A percentile compares a stretch with the other conserved stretches of the same genome.
Evolutionary conservation across 2,888 invertebrate species (phyloP).

Genomic region (Serripes groenlandicus): DNA sequence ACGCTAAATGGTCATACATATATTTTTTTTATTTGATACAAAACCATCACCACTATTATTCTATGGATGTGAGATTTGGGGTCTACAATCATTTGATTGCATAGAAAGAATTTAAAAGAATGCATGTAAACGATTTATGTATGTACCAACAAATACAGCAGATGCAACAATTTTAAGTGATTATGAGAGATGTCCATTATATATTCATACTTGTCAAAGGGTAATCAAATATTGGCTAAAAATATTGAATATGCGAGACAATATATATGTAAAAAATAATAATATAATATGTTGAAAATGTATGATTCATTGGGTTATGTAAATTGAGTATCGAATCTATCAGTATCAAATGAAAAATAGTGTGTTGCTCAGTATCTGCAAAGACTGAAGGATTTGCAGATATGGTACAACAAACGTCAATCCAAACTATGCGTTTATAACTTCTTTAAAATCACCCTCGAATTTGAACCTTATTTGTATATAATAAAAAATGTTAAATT

Average conservation of each 20-base stretch:
- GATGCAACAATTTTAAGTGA: slow-evolving; percentile 27
- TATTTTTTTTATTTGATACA: slow-evolving; percentile 42
- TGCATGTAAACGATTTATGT: slow-evolving; percentile 31
- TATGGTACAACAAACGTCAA: too few relatives aligned
- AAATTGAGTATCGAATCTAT: slow-evolving; percentile 25
- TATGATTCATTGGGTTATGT: slow-evolving; percentile 19
- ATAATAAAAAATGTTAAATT: too few relatives aligned
- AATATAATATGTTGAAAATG: slow-evolving; percentile 26
- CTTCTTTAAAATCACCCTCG: too few relatives aligned
- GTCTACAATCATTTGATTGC: slow-evolving; percentile 9
- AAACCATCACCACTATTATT: slow-evolving; percentile 35
- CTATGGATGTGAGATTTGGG: slow-evolving; percentile 56
- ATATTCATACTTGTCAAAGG: slow-evolving; percentile 10
- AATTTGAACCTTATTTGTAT: too few relatives aligned
- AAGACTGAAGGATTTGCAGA: slow-evolving; percentile 18
- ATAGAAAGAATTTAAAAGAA: slow-evolving; percentile 39
- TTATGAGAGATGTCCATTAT: slow-evolving; percentile 28
- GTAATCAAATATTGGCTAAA: slow-evolving; percentile 33
- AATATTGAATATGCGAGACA: slow-evolving; percentile 12
- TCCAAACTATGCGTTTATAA: too few relatives aligned
- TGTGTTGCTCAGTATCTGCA: slow-evolving; percentile 9
- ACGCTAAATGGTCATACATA: not conserved
- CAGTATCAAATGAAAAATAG: not conserved
- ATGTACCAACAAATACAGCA: slow-evolving; percentile 8
- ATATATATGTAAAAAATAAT: slow-evolving; percentile 17